A percentile compares a stretch with the other conserved stretches of the same genome.
Evolutionary conservation across 2,888 invertebrate species (phyloP).

Genomic region (Macroteleia sp.): DNA sequence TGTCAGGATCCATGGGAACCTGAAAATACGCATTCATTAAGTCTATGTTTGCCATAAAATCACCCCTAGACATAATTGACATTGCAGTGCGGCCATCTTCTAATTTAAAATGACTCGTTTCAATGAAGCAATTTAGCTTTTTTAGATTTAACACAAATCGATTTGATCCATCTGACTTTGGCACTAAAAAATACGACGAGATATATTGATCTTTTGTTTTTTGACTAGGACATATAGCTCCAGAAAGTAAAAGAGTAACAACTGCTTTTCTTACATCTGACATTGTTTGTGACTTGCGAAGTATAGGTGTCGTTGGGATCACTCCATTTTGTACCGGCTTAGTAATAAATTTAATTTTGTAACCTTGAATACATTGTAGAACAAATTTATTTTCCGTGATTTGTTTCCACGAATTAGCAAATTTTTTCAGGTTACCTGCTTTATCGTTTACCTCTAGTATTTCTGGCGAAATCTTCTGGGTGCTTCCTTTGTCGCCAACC

Average conservation of each 20-base stretch:
- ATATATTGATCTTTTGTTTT: slow-evolving; percentile 38
- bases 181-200: slow-evolving; percentile 33
- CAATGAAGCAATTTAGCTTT: slow-evolving; percentile 47
- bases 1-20: background rate
- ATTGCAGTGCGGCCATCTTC: slow-evolving; percentile 44
- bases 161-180: slow-evolving; percentile 40
- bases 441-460: slow-evolving; percentile 12
- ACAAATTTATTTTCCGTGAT: background rate
- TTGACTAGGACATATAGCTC: slow-evolving; percentile 26
- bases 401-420: background rate
- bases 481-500: background rate
- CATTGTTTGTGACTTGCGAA: background rate
- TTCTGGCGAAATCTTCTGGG: background rate
- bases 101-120: slow-evolving; percentile 49
- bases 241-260: background rate
- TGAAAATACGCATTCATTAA: slow-evolving; percentile 26
- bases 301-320: no score
- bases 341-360: slow-evolving; percentile 24
- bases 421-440: background rate
- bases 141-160: slow-evolving; percentile 57
- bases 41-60: slow-evolving; percentile 44
- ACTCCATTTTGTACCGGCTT: slow-evolving; percentile 2
- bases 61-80: slow-evolving; percentile 26
- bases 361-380: slow-evolving; percentile 40
- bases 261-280: background rate